A percentile compares a stretch with the other conserved stretches of the same genome.
phyloP scores from a whole-genome alignment of 2,888 invertebrate species.

The Panzeria rudis region DNA sequence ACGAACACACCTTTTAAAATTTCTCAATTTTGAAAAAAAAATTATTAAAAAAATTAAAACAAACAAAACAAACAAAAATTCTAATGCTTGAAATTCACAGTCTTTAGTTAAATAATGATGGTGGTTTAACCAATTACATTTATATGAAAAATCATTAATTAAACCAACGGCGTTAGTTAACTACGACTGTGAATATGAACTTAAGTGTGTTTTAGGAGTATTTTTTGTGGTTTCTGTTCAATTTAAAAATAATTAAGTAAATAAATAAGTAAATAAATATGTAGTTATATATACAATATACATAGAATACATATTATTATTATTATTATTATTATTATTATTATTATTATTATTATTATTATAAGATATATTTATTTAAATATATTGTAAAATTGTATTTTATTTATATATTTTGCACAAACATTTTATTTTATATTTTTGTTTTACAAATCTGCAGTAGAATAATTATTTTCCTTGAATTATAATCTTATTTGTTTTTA shows the following conservation, averaged over 20 bases:
- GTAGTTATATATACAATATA: slow-evolving; percentile 70
- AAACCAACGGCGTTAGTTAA: too few relatives aligned
- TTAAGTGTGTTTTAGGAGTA: slow-evolving; percentile 28
- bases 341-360: slow-evolving; percentile 35
- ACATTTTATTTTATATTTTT: slow-evolving; percentile 43
- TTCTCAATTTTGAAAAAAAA: slow-evolving; percentile 9
- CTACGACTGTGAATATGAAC: too few relatives aligned
- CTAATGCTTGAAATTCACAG: too few relatives aligned
- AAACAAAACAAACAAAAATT: slow-evolving; percentile 18
- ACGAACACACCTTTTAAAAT: slow-evolving; percentile 8
- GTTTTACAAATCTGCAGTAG: slow-evolving; percentile 63
- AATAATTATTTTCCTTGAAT: slow-evolving; percentile 52
- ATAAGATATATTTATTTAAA: slow-evolving; percentile 49
- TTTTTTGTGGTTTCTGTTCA: slow-evolving; percentile 36
- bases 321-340: slow-evolving; percentile 26
- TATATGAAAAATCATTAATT: too few relatives aligned
- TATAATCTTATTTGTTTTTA: slow-evolving; percentile 26
- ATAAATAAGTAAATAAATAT: slow-evolving; percentile 43
- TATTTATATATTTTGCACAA: slow-evolving; percentile 46
- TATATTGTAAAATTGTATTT: slow-evolving; percentile 63
- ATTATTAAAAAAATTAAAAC: slow-evolving; percentile 3
- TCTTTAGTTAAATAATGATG: too few relatives aligned
- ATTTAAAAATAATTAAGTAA: slow-evolving; percentile 50
- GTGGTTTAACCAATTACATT: too few relatives aligned
- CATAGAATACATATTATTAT: slow-evolving; percentile 62